Evolutionary conservation across 2,113 vertebrate species (phyloP), one percentile per base, ranked within the genome.

Genomic region (Sciurus niger): DNA sequence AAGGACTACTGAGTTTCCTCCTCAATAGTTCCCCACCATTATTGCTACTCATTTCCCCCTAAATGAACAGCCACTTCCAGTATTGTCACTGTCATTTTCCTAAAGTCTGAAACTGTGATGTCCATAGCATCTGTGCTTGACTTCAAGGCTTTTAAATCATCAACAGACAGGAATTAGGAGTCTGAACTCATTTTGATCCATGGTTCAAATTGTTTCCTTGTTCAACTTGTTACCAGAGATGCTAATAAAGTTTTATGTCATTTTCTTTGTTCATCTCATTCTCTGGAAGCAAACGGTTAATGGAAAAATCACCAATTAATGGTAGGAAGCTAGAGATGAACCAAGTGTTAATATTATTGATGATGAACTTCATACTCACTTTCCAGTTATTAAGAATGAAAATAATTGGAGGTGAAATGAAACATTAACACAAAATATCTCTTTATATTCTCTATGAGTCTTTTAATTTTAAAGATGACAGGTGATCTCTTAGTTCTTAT

Each of bases 401-500:
- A 5, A 4, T 53, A 88, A 65, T 28, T 60, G n/a, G 70, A 93
- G 37, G 76, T 32, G 17, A 55, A 91, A 82, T 82, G 30, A 93
- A 85, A 58, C 53, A 40, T 58, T 68, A 65, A 73, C 10, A 72
- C 16, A 40, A 68, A 58, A 34, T 74, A 65, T 84, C 63, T 90
- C 55, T 84, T 13, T 72, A 95, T 91, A 79, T 74, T 86, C 32
- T 83, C 37, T n/a, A 55, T 84, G 51, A 73, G 74, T 78, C 24
- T 68, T 80, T 92, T 93, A 28, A 65, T 88, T 95, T 95, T 73
- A 3, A 84, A 97, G n/a, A 86, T 78, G 10, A 72, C 25, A 89
- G 77, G 30, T 70, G 0, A 20, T 73, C 6, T 87, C 8, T 8
- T 14, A 30, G 32, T 51, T 20, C 53, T 83, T 89, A 58, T 58